phyloP scores from a whole-genome alignment of 2,113 vertebrate species.

The Lophotis ruficrista region DNA sequence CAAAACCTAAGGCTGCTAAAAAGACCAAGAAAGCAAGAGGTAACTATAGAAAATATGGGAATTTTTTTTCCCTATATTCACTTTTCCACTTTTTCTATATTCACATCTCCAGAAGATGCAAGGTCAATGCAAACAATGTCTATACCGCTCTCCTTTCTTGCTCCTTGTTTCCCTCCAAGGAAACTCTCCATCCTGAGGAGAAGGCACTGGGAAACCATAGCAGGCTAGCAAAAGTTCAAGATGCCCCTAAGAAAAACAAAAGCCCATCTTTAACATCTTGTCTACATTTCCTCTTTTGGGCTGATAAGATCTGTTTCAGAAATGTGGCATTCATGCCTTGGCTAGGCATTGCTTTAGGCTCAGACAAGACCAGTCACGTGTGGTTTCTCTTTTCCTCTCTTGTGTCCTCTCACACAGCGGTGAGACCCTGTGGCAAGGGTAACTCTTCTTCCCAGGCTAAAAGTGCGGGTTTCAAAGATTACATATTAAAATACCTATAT shows the following conservation, averaged over 20 bases:
- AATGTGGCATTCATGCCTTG: neutral
- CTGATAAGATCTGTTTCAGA: neutral
- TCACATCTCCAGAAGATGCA: neutral
- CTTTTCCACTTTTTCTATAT: neutral
- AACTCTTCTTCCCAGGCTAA: neutral
- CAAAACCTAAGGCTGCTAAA: neutral
- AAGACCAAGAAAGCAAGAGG: neutral
- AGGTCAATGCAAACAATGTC: neutral
- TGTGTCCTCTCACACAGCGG: fast-evolving
- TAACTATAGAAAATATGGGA: neutral
- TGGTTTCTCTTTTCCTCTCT: neutral
- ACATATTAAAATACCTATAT: neutral
- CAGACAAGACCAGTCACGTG: neutral
- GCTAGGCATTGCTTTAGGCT: neutral
- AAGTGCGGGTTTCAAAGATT: neutral
- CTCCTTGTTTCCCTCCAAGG: neutral
- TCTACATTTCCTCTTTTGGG: neutral
- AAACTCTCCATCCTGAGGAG: neutral
- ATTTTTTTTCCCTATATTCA: neutral
- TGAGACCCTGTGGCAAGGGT: neutral
- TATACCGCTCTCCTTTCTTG: neutral
- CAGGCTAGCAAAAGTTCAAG: neutral
- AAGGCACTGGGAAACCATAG: neutral
- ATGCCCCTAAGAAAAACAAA: neutral
- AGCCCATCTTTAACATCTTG: neutral